phyloP scores from a whole-genome alignment of 2,113 vertebrate species.

The Girardinichthys multiradiatus region DNA sequence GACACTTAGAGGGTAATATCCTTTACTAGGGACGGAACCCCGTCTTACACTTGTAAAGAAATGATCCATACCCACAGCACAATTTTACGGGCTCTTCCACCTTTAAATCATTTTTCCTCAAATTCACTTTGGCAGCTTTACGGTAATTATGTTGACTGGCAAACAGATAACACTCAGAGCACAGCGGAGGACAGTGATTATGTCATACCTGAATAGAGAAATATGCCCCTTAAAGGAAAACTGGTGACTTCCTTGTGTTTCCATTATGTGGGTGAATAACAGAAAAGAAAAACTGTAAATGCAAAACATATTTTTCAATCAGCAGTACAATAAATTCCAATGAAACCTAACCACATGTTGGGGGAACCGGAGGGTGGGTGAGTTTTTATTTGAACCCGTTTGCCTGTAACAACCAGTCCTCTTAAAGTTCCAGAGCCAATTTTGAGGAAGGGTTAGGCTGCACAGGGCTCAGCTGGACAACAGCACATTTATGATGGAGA shows the following conservation, averaged over 20 bases:
- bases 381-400: neutral
- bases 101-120: neutral
- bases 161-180: neutral
- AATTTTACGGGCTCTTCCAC: neutral
- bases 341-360: neutral
- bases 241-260: neutral
- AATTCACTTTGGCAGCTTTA: neutral
- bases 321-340: neutral
- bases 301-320: neutral
- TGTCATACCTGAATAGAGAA: neutral
- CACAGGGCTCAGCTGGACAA: constrained; percentile 23
- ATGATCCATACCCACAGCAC: neutral
- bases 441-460: constrained; percentile 31
- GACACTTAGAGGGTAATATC: neutral
- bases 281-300: neutral
- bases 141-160: neutral
- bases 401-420: constrained; percentile 9
- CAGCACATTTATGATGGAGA: constrained; percentile 20
- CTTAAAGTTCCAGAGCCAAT: constrained; percentile 35
- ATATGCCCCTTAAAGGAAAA: neutral
- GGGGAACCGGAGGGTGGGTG: neutral
- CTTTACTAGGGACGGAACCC: neutral
- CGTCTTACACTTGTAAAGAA: neutral
- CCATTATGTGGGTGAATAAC: neutral
- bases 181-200: neutral